Percentiles rank a stretch among this genome's conserved stretches.
phyloP scores from a whole-genome alignment of 2,888 invertebrate genomes.

The Meghimatium bilineatum region DNA sequence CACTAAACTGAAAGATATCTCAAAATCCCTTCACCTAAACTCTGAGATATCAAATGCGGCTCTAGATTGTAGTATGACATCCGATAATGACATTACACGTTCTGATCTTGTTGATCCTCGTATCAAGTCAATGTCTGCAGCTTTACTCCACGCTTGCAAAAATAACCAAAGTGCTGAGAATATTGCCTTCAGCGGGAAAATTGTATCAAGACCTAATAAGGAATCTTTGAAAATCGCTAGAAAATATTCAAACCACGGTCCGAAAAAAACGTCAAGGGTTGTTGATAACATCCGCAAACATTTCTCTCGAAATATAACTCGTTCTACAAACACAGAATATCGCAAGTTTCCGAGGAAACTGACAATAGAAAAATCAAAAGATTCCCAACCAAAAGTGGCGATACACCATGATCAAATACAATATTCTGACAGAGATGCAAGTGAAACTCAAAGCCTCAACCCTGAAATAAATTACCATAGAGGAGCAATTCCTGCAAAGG shows the following conservation, averaged over 20 bases:
- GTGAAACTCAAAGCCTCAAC: background rate
- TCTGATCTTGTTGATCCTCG: conserved; percentile 31
- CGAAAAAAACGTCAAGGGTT: background rate
- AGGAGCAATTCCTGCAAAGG: background rate
- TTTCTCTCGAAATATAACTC: background rate
- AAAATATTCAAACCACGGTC: background rate
- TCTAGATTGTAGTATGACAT: background rate
- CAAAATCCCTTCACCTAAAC: background rate
- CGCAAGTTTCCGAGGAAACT: background rate
- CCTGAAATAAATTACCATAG: background rate
- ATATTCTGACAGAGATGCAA: background rate
- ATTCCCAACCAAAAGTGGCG: background rate
- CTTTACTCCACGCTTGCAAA: conserved; percentile 21
- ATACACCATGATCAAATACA: background rate
- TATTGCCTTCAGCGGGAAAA: conserved; percentile 32
- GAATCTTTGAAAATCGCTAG: background rate
- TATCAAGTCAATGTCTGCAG: conserved; percentile 35
- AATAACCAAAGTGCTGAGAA: conserved; percentile 31
- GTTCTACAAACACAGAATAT: background rate
- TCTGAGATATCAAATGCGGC: too few relatives aligned
- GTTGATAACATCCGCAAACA: conserved; percentile 20
- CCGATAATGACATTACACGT: background rate
- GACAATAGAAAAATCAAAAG: too few relatives aligned
- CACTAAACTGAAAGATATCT: background rate
- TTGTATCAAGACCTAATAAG: background rate